Base-by-base conservation (phyloP, 2,113 vertebrate species). In the Colius striatus region DNA sequence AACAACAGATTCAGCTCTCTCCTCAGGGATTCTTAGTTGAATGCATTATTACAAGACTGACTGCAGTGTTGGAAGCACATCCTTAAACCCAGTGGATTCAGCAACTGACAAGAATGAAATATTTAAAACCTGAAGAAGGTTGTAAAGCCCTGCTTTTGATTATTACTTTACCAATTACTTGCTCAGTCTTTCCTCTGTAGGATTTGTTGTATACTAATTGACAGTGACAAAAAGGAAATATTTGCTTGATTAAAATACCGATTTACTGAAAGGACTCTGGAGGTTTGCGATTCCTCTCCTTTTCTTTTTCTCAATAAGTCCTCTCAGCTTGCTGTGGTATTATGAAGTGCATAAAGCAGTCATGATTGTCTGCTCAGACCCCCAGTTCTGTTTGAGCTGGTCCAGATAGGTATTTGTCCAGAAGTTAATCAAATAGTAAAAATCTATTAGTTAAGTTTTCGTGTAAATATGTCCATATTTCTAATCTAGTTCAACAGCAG, bases 161-260 rank as follows among this genome's bases (percentile, higher is more conserved):
- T 90, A 87, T 75, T 91, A 68, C 47, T 89, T 92, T 91, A 58
- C 25, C 77, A 91, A 43, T 75, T 84, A 75, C n/a, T 77, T 92
- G 84, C 72, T 89, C 66, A 93, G 75, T 21, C 51, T 50, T 45
- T 60, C 15, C 60, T 78, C 34, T 89, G 38, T 84, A 72, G 60
- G 26, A 85, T 90, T 57, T 90, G 26, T 53, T 87, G 27, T 72
- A 22, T 77, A 55, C 18, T 61, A 84, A 89, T 90, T 93, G 53
- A 53, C 75, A 45, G 75, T 4, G 30, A 78, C 38, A 29, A 50
- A 89, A 79, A 25, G 29, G 55, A 90, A 93, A 80, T 70, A 77
- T 71, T 95, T 94, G 34, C 45, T 71, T 92, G 47, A 51, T 7
- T 60, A 53, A 75, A 16, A 71, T 18, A 29, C 7, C 71, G 38